phyloP scores from a whole-genome alignment of 2,797 vertebrate species.

The Neosalanx taihuensis region DNA sequence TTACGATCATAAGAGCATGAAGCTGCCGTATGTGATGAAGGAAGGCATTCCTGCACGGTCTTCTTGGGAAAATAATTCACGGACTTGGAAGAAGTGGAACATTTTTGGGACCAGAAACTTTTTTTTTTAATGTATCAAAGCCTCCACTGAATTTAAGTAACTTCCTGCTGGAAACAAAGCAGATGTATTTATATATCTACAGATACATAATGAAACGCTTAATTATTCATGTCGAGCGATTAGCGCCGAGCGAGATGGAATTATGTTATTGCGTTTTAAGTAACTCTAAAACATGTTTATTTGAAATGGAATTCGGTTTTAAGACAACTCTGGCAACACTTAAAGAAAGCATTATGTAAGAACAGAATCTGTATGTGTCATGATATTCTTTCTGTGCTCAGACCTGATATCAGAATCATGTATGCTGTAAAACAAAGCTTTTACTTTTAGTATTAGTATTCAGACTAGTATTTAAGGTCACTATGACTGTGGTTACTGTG shows the following conservation, averaged over 20 bases:
- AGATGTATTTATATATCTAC: not conserved
- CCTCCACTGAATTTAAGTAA: not conserved
- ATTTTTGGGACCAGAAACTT: not conserved
- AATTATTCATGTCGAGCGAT: not conserved
- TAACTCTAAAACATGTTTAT: not conserved
- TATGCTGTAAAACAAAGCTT: not conserved
- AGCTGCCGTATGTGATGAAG: not conserved
- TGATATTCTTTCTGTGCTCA: not conserved
- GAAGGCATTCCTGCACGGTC: not conserved
- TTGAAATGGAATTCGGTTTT: not conserved
- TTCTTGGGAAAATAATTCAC: constrained; percentile 5
- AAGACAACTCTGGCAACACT: not conserved
- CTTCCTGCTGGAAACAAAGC: not conserved
- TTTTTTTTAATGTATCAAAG: not conserved
- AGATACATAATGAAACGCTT: constrained; percentile 1
- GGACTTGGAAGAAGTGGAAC: not conserved
- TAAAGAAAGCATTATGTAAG: not conserved
- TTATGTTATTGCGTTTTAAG: not conserved
- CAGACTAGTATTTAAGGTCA: not conserved
- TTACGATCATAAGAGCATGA: constrained; percentile 64
- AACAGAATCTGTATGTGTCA: not conserved
- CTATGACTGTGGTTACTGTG: not conserved
- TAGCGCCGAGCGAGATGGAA: not conserved
- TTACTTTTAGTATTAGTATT: not conserved
- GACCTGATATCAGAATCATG: not conserved